Conservation (phyloP, 2,797 vertebrate genomes). For the Arrhamphus sclerolepis region DNA sequence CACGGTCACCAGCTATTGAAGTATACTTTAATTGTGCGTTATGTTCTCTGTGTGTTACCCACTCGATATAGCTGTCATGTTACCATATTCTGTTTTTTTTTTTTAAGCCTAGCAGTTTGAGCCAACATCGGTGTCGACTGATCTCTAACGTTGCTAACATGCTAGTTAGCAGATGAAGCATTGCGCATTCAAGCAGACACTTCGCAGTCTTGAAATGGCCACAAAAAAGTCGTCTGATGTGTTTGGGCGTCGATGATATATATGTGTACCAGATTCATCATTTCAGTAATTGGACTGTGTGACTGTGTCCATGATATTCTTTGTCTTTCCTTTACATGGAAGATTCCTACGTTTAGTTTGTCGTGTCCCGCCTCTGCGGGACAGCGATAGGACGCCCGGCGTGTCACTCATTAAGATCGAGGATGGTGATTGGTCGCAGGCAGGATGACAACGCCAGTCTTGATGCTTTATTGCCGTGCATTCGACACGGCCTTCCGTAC, state of each 20-base stretch:
- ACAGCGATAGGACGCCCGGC: slow-evolving; percentile 60
- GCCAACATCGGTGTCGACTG: slow-evolving; percentile 56
- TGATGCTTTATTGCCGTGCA: slow-evolving; percentile 67
- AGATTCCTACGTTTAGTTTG: slow-evolving; percentile 68
- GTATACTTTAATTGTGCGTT: neutral
- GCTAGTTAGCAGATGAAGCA: slow-evolving; percentile 70
- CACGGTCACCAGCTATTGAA: slow-evolving; percentile 54
- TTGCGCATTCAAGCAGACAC: slow-evolving; percentile 74
- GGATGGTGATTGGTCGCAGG: slow-evolving; percentile 73
- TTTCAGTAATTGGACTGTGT: neutral
- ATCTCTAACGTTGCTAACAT: slow-evolving; percentile 66
- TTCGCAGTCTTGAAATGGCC: neutral
- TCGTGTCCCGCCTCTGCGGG: slow-evolving; percentile 62
- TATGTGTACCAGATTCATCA: accelerated
- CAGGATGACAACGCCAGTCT: slow-evolving; percentile 76
- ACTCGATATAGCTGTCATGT: slow-evolving; percentile 14
- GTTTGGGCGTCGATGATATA: neutral
- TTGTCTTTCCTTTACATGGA: slow-evolving; percentile 82
- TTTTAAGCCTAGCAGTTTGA: slow-evolving; percentile 28
- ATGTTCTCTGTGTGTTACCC: neutral
- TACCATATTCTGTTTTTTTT: slow-evolving; percentile 40
- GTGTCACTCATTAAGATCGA: slow-evolving; percentile 55
- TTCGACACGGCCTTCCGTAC: slow-evolving; percentile 78
- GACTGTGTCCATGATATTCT: slow-evolving; percentile 50
- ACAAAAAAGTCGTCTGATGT: slow-evolving; percentile 1